Conservation (phyloP, 2,113 vertebrate species). For the Poeciliopsis occidentalis region DNA sequence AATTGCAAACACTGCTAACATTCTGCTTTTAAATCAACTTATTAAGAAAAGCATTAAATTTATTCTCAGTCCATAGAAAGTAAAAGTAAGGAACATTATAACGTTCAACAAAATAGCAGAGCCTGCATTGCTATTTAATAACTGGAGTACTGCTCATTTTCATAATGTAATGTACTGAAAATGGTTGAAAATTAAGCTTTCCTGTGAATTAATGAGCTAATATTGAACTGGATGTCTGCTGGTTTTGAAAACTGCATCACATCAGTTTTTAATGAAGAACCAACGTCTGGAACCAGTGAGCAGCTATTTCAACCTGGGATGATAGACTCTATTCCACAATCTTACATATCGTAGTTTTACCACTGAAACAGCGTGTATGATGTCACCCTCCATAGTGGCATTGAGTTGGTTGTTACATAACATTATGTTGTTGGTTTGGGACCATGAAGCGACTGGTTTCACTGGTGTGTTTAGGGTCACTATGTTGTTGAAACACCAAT, state of each 20-base stretch:
- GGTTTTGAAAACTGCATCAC: neutral
- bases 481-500: neutral
- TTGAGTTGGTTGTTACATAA: neutral
- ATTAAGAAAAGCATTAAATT: neutral
- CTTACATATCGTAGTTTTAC: neutral
- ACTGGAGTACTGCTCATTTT: neutral
- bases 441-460: too few relatives aligned
- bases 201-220: neutral
- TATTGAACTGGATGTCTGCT: neutral
- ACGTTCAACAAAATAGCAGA: neutral
- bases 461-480: neutral
- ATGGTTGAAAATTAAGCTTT: neutral
- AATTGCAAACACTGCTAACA: neutral
- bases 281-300: too few relatives aligned
- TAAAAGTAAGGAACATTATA: neutral
- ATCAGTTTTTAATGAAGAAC: too few relatives aligned
- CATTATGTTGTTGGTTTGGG: neutral
- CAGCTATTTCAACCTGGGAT: neutral
- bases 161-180: neutral
- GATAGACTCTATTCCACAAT: neutral
- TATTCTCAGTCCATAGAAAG: neutral
- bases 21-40: neutral
- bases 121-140: neutral
- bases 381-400: neutral
- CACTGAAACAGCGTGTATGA: neutral